Base-by-base conservation (phyloP, 2,797 vertebrate species). In the Odontamblyopus lacepedii region DNA sequence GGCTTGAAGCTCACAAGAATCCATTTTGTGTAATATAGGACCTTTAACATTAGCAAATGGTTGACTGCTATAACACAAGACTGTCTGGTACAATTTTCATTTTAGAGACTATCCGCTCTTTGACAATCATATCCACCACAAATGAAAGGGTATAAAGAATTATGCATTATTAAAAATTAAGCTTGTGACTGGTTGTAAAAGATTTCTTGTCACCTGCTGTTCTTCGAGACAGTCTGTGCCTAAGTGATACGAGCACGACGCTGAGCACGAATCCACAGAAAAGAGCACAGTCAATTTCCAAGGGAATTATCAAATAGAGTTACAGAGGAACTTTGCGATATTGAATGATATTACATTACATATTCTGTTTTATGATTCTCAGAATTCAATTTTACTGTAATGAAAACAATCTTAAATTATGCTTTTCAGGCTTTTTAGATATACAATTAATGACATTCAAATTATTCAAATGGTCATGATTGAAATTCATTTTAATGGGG, bases 371-470 rank as follows among this genome's bases (percentile, higher is more conserved):
- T 50, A 66, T 18, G 44, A 1, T 50, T 66, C 26, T 4, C 44
- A 27, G 23, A 27, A 66, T 50, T 50, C 62, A 50, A 8, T 66
- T 65, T 48, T 15, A 30, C 5, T 48, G 41, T 7, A 26, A 65
- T 65, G 38, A 29, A 65, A 16, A 48, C 63, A 50, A 48, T 66
- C 7, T 66, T 51, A 66, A 66, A 30, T 29, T 5, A 27, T 2
- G 13, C 63, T 48, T 26, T 50, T 51, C 41, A 66, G 64, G 8
- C 6, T 51, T 66, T 66, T 66, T 30, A 27, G 26, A 19, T 29
- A 66, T 51, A 29, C 44, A 66, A 51, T 66, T 66, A 66, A 50
- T 66, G 64, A 29, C 44, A 66, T 50, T 66, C 41, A 66, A 29
- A 65, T 50, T 50, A 65, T 65, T 65, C 63, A 50, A 29, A 50